A percentile compares a stretch with the other conserved stretches of the same genome.
Conservation (phyloP, 2,888 invertebrate species). For the Exephanes ischioxanthus region DNA sequence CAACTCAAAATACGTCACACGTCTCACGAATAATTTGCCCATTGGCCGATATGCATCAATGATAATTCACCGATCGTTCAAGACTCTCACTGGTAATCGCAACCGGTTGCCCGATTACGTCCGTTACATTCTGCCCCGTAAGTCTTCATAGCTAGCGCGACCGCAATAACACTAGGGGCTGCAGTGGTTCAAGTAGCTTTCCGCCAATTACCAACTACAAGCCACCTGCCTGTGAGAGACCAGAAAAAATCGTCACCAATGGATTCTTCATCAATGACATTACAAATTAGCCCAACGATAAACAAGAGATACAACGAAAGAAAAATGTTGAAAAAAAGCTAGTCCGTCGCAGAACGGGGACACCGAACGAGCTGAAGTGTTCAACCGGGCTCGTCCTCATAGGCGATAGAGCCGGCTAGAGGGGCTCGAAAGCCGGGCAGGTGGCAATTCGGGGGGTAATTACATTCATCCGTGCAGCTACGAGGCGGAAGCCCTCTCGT, state of each 20-base stretch:
- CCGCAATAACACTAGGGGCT: not conserved
- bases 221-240: not conserved
- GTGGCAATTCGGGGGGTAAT: slow-evolving; percentile 69
- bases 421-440: slow-evolving; percentile 56
- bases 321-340: not conserved
- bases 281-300: not conserved
- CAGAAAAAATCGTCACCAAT: not conserved
- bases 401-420: slow-evolving; percentile 16
- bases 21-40: not conserved
- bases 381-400: slow-evolving; percentile 37
- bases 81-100: not conserved
- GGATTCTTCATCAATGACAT: not conserved
- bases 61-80: not conserved
- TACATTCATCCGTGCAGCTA: slow-evolving; percentile 68
- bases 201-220: not conserved
- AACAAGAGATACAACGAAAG: slow-evolving; percentile 1
- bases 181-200: not conserved
- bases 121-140: not conserved
- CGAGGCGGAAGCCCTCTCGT: slow-evolving; percentile 33
- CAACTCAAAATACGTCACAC: not conserved
- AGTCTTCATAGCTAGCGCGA: not conserved
- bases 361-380: slow-evolving; percentile 20
- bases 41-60: not conserved
- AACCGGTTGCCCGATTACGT: not conserved
- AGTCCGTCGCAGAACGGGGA: not conserved